A percentile compares a stretch with the other conserved stretches of the same genome.
These are phyloP conservation scores for Oplegnathus fasciatus DNA, from an alignment of 2,113 vertebrate genomes.

Conservation along the genomic window DNA sequence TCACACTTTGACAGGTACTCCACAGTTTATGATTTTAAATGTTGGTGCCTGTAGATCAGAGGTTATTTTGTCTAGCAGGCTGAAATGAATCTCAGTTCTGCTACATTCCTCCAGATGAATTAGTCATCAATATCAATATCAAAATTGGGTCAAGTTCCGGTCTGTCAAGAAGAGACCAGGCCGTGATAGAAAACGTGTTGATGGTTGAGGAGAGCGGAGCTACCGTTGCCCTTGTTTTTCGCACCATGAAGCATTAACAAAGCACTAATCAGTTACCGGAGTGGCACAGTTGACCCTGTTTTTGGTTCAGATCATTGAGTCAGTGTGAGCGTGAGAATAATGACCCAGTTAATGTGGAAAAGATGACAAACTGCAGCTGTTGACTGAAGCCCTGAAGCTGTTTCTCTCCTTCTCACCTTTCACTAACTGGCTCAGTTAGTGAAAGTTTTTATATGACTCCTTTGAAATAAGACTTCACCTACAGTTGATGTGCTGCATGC, in stretches of 20 bases:
- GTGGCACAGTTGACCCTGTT: not conserved
- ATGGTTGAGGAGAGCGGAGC: not conserved
- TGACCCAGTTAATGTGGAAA: not conserved
- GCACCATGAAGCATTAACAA: conserved; percentile 18
- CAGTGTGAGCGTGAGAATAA: conserved; percentile 9
- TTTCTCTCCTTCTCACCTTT: not conserved
- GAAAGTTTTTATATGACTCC: not conserved
- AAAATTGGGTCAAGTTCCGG: not conserved
- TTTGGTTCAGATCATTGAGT: conserved; percentile 3
- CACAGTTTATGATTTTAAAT: not conserved
- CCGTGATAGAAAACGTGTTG: not conserved
- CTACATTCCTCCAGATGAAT: not conserved
- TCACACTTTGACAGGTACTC: not conserved
- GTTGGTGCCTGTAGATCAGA: not conserved
- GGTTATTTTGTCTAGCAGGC: not conserved
- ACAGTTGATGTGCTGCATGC: not conserved
- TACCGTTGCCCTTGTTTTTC: conserved; percentile 6
- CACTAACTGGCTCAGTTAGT: not conserved
- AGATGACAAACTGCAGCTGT: not conserved
- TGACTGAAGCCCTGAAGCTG: not conserved
- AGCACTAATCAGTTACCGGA: not conserved
- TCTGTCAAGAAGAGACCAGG: not conserved
- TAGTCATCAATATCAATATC: no score
- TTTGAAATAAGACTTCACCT: not conserved
- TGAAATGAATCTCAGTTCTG: not conserved